These are phyloP conservation scores for Drosophila truncata DNA, from an alignment of 1,140 invertebrate species.

Conservation along the genomic window DNA sequence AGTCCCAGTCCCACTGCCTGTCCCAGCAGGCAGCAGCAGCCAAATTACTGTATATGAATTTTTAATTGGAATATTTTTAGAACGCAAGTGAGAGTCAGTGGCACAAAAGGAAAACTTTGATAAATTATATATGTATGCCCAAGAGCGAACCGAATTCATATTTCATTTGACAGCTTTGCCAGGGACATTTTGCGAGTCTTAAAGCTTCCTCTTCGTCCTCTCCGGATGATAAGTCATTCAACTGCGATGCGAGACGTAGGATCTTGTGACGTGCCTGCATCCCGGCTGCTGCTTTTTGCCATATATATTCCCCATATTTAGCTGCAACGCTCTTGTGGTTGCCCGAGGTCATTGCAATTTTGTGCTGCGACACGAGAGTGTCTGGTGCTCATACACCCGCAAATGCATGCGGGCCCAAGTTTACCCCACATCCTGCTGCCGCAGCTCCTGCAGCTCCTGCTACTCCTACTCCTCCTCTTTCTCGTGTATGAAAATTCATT, in stretches of 20 bases:
- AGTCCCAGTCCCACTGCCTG: background rate
- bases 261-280: slow-evolving; percentile 20
- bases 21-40: slow-evolving; percentile 10
- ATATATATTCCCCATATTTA: slow-evolving; percentile 33
- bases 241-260: slow-evolving; percentile 29
- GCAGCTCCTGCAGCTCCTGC: background rate
- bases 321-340: slow-evolving; percentile 53
- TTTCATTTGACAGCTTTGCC: slow-evolving; percentile 42
- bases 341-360: slow-evolving; percentile 75
- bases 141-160: slow-evolving; percentile 33
- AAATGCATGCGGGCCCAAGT: slow-evolving; percentile 35
- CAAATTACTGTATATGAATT: slow-evolving; percentile 40
- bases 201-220: slow-evolving; percentile 19
- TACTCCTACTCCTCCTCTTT: slow-evolving; percentile 5
- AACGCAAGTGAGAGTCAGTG: slow-evolving; percentile 21
- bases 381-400: slow-evolving; percentile 46
- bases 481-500: slow-evolving; percentile 80
- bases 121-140: slow-evolving; percentile 32
- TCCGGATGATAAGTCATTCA: slow-evolving; percentile 56
- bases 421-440: slow-evolving; percentile 29
- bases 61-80: slow-evolving; percentile 53
- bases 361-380: slow-evolving; percentile 65
- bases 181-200: slow-evolving; percentile 16
- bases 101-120: slow-evolving; percentile 19
- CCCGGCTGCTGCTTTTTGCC: slow-evolving; percentile 29